Percentiles rank a stretch among this genome's conserved stretches.
Evolutionary conservation across 2,113 vertebrate genomes (phyloP).

Genomic region (Sterrhoptilus dennistouni): DNA sequence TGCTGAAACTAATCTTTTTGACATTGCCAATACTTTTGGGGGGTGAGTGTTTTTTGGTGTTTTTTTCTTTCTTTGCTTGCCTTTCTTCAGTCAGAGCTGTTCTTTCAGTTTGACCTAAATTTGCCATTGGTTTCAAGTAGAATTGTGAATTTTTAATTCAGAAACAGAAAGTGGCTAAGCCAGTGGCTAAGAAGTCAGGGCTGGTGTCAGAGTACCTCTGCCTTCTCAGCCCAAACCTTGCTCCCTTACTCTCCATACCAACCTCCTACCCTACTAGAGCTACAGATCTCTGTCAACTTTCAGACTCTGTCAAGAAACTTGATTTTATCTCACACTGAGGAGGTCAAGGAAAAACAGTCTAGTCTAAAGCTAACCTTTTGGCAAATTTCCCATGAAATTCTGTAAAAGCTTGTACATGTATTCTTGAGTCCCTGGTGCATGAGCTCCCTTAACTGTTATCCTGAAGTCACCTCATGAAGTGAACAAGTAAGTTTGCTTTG

Average conservation of each 20-base stretch:
- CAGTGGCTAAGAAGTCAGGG: neutral
- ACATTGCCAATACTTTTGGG: neutral
- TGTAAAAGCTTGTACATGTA: neutral
- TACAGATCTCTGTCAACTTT: neutral
- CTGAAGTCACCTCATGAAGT: neutral
- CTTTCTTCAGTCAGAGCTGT: neutral
- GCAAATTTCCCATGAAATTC: neutral
- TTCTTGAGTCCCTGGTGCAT: neutral
- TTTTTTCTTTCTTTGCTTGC: neutral
- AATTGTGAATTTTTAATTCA: neutral
- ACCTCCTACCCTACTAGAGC: neutral
- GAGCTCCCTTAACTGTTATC: neutral
- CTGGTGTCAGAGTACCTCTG: neutral
- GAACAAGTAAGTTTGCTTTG: neutral
- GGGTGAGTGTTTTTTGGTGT: neutral
- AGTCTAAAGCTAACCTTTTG: neutral
- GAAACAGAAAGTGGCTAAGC: neutral
- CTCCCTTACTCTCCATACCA: neutral
- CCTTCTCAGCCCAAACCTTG: neutral
- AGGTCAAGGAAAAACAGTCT: neutral
- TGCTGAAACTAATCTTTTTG: conserved; percentile 12
- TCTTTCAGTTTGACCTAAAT: neutral
- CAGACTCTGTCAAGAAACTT: neutral
- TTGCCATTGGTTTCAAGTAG: neutral
- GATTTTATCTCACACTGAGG: neutral